Conservation (phyloP, 2,888 invertebrate genomes). For the Physocephala rufipes region DNA sequence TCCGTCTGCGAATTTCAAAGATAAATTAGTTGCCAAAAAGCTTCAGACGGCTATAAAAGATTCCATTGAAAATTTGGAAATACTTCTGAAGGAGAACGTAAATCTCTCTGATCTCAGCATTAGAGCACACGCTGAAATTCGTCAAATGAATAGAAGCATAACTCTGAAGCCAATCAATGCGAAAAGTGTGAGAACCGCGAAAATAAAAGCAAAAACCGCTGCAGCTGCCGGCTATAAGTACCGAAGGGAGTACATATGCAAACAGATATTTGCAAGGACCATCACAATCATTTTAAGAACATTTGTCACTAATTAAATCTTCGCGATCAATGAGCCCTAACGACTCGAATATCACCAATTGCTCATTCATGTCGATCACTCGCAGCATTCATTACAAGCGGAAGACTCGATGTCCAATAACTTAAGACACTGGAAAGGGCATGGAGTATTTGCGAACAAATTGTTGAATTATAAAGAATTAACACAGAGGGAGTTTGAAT, state of each 20-base stretch:
- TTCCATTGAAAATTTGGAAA: slow-evolving; percentile 65
- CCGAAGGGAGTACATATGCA: neutral
- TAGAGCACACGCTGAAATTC: slow-evolving; percentile 37
- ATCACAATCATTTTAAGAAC: slow-evolving; percentile 52
- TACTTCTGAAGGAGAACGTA: slow-evolving; percentile 64
- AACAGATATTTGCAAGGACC: slow-evolving; percentile 13
- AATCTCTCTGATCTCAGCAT: slow-evolving; percentile 64
- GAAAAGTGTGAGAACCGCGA: neutral
- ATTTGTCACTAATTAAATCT: slow-evolving; percentile 60
- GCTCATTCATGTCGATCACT: slow-evolving; percentile 61
- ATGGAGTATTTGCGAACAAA: too few species aligned
- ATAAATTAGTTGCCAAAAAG: slow-evolving; percentile 56
- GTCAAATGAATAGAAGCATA: slow-evolving; percentile 27
- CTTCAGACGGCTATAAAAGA: slow-evolving; percentile 53
- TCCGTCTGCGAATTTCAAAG: slow-evolving; percentile 56
- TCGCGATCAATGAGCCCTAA: slow-evolving; percentile 64
- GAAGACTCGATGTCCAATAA: slow-evolving; percentile 31
- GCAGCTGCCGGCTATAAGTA: slow-evolving; percentile 41
- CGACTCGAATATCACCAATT: slow-evolving; percentile 51
- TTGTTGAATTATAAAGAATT: too few species aligned
- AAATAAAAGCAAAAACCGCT: slow-evolving; percentile 32
- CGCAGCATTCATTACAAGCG: slow-evolving; percentile 58
- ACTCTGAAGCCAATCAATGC: neutral
- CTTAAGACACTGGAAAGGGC: slow-evolving; percentile 42
- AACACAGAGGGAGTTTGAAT: too few species aligned